These are phyloP conservation scores for Argynnis bischoffii DNA, from an alignment of 2,888 invertebrate genomes.

Conservation along the genomic window DNA sequence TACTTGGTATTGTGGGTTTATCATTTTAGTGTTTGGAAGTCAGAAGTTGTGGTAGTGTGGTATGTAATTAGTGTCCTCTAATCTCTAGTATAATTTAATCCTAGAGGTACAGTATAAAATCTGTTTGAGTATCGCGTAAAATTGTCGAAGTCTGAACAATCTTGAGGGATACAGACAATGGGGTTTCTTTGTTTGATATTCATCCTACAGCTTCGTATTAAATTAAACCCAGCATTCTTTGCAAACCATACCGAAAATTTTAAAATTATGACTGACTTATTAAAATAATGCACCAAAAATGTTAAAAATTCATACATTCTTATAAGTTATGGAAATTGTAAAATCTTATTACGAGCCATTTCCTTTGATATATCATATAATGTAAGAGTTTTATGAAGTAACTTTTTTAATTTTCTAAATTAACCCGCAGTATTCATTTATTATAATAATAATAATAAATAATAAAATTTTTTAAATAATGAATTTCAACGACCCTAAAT, in stretches of 20 bases:
- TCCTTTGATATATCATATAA: too few relatives aligned
- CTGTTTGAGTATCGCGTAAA: constrained; percentile 22
- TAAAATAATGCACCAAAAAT: too few relatives aligned
- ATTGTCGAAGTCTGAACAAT: constrained; percentile 19
- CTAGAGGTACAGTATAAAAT: constrained; percentile 7
- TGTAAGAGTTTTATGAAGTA: too few relatives aligned
- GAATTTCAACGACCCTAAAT: too few relatives aligned
- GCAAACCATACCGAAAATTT: background rate
- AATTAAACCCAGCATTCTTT: background rate
- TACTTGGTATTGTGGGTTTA: background rate
- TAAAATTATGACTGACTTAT: too few relatives aligned
- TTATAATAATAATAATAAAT: too few relatives aligned
- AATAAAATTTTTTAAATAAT: too few relatives aligned
- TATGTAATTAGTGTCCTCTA: background rate
- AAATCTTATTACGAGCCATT: too few relatives aligned
- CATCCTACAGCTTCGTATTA: background rate
- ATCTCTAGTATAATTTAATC: constrained; percentile 5
- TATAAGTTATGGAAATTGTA: too few relatives aligned
- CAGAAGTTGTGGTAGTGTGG: background rate
- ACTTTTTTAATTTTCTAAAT: too few relatives aligned
- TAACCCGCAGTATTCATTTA: too few relatives aligned
- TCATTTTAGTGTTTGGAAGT: background rate
- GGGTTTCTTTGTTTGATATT: constrained; percentile 15
- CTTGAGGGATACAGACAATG: constrained; percentile 16
- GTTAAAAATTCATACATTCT: too few relatives aligned